phyloP scores from a whole-genome alignment of 2,113 vertebrate species.

The Chaetura pelagica region DNA sequence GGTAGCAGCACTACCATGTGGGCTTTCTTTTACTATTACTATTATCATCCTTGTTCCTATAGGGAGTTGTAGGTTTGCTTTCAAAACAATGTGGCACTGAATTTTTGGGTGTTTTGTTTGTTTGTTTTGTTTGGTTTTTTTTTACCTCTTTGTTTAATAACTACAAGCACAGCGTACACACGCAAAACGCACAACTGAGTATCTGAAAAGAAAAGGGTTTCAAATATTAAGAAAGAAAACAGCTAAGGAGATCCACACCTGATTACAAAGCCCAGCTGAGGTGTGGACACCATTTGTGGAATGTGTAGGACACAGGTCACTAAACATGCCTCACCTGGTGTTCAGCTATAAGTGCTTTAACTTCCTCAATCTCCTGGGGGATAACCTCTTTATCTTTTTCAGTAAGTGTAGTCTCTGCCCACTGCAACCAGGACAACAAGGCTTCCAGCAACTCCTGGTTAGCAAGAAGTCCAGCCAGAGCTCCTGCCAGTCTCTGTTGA shows the following conservation, averaged over 20 bases:
- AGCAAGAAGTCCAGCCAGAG: conserved; percentile 87
- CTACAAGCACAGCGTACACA: background rate
- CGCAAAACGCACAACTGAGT: background rate
- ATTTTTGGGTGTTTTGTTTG: background rate
- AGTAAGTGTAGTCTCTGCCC: conserved; percentile 91
- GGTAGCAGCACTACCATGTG: background rate
- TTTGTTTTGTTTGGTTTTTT: background rate
- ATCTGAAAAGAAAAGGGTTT: background rate
- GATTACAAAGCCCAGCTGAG: background rate
- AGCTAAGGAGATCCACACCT: background rate
- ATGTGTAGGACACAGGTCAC: background rate
- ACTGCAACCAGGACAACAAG: conserved; percentile 92
- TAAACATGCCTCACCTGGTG: conserved; percentile 86
- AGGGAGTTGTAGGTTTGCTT: background rate
- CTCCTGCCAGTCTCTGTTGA: conserved; percentile 89
- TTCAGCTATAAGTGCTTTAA: conserved; percentile 93
- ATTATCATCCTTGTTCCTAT: background rate
- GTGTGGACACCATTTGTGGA: background rate
- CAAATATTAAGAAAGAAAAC: background rate
- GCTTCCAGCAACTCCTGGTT: conserved; percentile 93
- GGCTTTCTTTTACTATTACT: no score
- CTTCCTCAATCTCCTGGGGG: conserved; percentile 93
- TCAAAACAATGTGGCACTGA: background rate
- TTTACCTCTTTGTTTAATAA: background rate
- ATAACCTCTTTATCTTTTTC: conserved; percentile 92